Conservation (phyloP, 2,113 vertebrate genomes). For the Murina feae region DNA sequence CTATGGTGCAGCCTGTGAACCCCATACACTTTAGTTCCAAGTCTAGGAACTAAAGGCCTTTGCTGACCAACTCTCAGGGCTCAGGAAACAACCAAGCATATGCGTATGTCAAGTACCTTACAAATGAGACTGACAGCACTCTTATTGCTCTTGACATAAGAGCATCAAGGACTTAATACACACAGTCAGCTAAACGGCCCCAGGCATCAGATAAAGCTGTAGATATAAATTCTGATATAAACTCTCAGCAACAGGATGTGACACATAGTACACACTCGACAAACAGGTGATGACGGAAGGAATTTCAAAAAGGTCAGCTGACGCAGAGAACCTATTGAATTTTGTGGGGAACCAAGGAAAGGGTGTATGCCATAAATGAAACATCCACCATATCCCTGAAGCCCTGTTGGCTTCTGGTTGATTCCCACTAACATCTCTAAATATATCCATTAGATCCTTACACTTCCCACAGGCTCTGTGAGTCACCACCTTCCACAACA, state of each 20-base stretch:
- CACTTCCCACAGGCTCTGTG: neutral
- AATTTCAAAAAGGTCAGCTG: neutral
- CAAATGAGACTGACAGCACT: too few relatives aligned
- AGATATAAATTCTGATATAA: neutral
- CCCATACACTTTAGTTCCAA: too few relatives aligned
- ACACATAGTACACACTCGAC: neutral
- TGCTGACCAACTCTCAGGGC: neutral
- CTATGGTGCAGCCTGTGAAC: fast-evolving
- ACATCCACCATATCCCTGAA: neutral
- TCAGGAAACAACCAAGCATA: neutral
- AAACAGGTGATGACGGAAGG: neutral
- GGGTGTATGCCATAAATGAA: neutral
- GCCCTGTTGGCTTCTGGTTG: neutral
- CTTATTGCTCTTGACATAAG: fast-evolving
- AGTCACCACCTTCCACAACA: neutral
- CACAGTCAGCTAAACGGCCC: neutral
- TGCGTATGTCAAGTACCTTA: fast-evolving
- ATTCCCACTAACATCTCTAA: neutral
- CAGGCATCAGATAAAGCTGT: neutral
- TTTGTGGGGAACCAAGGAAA: neutral
- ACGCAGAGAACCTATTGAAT: neutral
- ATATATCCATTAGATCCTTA: neutral
- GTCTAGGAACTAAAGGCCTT: neutral
- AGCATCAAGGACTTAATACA: neutral
- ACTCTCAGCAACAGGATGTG: neutral